Evolutionary conservation across 1,140 invertebrate species (phyloP).

Genomic region (Drosophila lacertosa): DNA sequence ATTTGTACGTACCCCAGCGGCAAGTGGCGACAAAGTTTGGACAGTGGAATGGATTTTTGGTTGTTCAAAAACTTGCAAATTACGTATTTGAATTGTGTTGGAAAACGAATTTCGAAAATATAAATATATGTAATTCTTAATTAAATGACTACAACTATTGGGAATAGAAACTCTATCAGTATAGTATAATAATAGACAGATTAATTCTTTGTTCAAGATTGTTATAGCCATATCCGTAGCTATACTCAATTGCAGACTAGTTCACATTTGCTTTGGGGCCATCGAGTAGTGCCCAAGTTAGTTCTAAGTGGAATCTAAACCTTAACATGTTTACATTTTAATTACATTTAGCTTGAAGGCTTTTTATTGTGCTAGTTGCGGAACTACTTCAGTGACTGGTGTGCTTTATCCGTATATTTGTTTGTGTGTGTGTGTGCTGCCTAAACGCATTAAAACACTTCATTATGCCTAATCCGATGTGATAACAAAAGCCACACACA

Average conservation of each 20-base stretch:
- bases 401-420: slow-evolving; percentile 11
- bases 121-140: too few species aligned
- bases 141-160: too few species aligned
- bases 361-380: slow-evolving; percentile 42
- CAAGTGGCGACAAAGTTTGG: slow-evolving; percentile 4
- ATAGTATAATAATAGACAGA: too few species aligned
- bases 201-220: too few species aligned
- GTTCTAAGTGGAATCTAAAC: background rate
- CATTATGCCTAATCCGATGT: slow-evolving; percentile 78
- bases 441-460: slow-evolving; percentile 83
- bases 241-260: background rate
- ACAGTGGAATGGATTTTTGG: background rate
- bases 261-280: background rate
- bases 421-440: slow-evolving; percentile 55
- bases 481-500: slow-evolving; percentile 77
- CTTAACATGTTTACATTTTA: slow-evolving; percentile 55
- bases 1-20: slow-evolving; percentile 10
- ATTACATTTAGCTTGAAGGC: slow-evolving; percentile 50
- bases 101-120: background rate
- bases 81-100: too few species aligned
- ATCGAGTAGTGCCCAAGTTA: too few species aligned
- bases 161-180: too few species aligned
- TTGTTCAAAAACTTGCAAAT: background rate
- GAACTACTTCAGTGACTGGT: slow-evolving; percentile 23
- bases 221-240: too few species aligned